phyloP scores from a whole-genome alignment of 2,797 vertebrate genomes.

The Mormyrops boulengeri region DNA sequence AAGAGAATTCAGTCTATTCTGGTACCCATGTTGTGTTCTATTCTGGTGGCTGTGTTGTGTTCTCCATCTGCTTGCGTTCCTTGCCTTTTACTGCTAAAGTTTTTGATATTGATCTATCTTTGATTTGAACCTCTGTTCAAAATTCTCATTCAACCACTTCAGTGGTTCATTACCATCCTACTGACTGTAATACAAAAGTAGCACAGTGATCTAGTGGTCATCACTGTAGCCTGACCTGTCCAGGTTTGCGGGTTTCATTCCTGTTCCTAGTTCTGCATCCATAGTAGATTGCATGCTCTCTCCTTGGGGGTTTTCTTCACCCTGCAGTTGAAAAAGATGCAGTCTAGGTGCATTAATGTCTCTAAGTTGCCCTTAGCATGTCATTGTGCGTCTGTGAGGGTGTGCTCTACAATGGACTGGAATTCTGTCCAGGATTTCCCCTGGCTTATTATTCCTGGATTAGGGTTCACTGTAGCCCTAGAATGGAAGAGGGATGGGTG shows the following conservation, averaged over 20 bases:
- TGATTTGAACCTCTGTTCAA: background rate
- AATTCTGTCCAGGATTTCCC: background rate
- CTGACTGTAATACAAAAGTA: background rate
- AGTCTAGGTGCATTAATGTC: background rate
- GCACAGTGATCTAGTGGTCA: background rate
- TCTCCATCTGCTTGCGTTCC: background rate
- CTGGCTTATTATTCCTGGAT: background rate
- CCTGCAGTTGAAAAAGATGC: background rate
- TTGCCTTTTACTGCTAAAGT: background rate
- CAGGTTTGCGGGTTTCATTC: background rate
- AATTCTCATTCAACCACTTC: background rate
- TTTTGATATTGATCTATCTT: background rate
- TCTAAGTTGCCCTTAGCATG: background rate
- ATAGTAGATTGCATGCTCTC: background rate
- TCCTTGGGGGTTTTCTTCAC: background rate
- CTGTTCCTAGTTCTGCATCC: background rate
- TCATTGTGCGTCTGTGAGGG: background rate
- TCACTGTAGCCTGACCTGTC: background rate
- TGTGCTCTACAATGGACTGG: background rate
- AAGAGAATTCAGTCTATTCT: background rate
- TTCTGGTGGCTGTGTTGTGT: background rate
- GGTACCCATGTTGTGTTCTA: background rate
- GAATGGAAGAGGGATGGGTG: background rate
- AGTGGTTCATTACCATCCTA: background rate
- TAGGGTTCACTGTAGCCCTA: background rate